Conservation (phyloP, 1,140 invertebrate genomes). For the Drosophila kohkoa region DNA sequence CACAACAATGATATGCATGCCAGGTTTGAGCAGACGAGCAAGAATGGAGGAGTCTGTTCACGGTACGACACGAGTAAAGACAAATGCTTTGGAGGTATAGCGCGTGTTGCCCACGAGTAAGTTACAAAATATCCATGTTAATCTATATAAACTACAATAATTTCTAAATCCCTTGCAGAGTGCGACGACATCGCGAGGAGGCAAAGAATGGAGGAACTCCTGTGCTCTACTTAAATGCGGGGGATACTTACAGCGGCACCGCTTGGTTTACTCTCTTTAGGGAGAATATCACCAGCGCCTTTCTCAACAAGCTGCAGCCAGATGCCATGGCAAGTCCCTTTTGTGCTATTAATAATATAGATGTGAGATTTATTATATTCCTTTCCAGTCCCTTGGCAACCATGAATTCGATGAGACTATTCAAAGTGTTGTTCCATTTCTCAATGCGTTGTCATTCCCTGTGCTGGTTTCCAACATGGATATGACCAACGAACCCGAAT, state of each 20-base stretch:
- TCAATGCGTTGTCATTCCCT: conserved; percentile 89
- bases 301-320: conserved; percentile 91
- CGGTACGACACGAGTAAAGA: conserved; percentile 85
- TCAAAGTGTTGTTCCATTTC: conserved; percentile 90
- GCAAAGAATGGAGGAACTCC: conserved; percentile 86
- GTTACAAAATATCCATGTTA: conserved; percentile 27
- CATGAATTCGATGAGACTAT: conserved; percentile 96
- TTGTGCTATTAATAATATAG: background rate
- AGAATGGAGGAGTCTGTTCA: conserved; percentile 88
- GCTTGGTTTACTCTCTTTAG: conserved; percentile 92
- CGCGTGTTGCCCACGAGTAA: conserved; percentile 89
- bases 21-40: conserved; percentile 91
- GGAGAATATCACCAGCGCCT: conserved; percentile 90
- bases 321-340: conserved; percentile 92
- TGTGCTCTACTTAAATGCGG: conserved; percentile 92
- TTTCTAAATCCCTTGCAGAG: conserved; percentile 71
- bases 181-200: conserved; percentile 86
- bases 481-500: conserved; percentile 87
- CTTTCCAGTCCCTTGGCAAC: conserved; percentile 94
- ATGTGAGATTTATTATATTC: conserved; percentile 49
- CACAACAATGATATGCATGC: conserved; percentile 97
- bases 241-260: conserved; percentile 95
- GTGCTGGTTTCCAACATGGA: conserved; percentile 92
- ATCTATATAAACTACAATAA: background rate
- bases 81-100: conserved; percentile 93